Evolutionary conservation across 2,888 invertebrate species (phyloP).

Genomic region (Chloroclystis v-ata): DNA sequence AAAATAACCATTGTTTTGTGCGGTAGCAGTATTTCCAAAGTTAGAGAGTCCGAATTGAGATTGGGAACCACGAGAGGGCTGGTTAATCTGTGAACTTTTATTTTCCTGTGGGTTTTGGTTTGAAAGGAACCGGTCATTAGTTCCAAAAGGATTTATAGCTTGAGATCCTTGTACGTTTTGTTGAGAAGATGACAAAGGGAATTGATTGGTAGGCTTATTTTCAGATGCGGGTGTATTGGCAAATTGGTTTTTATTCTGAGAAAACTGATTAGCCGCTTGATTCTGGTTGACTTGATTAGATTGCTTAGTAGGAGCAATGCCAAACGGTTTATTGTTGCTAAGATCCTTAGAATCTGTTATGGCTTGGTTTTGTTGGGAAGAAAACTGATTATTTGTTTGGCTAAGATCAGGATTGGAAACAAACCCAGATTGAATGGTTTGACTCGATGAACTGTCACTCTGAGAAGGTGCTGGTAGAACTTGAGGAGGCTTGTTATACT

Average conservation of each 20-base stretch:
- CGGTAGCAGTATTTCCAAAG: constrained; percentile 7
- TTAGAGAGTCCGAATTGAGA: constrained; percentile 9
- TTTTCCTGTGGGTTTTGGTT: constrained; percentile 15
- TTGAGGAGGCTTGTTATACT: constrained; percentile 54
- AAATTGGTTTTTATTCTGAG: constrained; percentile 9
- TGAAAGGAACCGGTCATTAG: constrained; percentile 13
- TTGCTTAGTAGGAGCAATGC: neutral
- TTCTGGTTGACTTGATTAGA: neutral
- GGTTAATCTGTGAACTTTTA: constrained; percentile 7
- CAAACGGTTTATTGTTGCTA: constrained; percentile 5
- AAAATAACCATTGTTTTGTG: constrained; percentile 12
- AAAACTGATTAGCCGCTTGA: constrained; percentile 13
- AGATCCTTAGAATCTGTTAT: neutral
- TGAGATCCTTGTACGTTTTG: constrained; percentile 12
- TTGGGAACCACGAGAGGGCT: constrained; percentile 9
- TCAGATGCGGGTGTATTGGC: constrained; percentile 9
- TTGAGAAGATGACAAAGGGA: neutral
- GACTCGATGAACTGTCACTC: constrained; percentile 22
- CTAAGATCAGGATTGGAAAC: constrained; percentile 8
- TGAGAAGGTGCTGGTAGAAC: constrained; percentile 34
- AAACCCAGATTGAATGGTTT: constrained; percentile 14
- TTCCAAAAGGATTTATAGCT: constrained; percentile 9
- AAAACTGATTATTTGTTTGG: constrained; percentile 6
- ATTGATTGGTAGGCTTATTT: neutral
- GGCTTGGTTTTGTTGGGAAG: constrained; percentile 5